Conservation (phyloP, 2,888 invertebrate genomes). For the Zonitis immaculata region DNA sequence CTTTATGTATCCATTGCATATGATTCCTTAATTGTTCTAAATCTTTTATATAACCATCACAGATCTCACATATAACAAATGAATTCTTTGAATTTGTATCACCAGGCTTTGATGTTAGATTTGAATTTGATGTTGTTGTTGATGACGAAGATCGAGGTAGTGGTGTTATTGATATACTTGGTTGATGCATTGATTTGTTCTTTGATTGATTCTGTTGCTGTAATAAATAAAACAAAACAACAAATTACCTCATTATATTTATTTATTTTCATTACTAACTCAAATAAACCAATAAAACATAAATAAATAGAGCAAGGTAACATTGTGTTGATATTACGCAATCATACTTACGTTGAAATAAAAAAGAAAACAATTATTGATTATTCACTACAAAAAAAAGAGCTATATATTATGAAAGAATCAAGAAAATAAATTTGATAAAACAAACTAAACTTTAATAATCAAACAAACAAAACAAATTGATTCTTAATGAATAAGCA, state of each 20-base stretch:
- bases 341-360: background rate
- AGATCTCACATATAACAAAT: slow-evolving; percentile 94
- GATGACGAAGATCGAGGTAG: slow-evolving; percentile 50
- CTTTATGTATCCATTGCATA: slow-evolving; percentile 98
- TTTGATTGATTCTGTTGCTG: slow-evolving; percentile 22
- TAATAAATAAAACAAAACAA: background rate
- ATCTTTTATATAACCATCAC: slow-evolving; percentile 93
- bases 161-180: slow-evolving; percentile 87
- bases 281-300: background rate
- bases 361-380: background rate
- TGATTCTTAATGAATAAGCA: slow-evolving; percentile 1
- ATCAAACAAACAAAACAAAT: background rate
- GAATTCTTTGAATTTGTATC: slow-evolving; percentile 66
- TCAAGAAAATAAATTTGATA: background rate
- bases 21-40: slow-evolving; percentile 90
- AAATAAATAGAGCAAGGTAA: background rate
- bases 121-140: slow-evolving; percentile 44
- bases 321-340: background rate
- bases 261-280: too few species aligned
- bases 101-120: slow-evolving; percentile 47
- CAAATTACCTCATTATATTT: background rate
- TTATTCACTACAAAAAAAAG: background rate
- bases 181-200: slow-evolving; percentile 59
- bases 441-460: background rate
- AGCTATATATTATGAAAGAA: background rate